A percentile compares a stretch with the other conserved stretches of the same genome.
Evolutionary conservation across 53 echinoderm and acorn worm genomes (phyloP).

Genomic region (Glandiceps talaboti): DNA sequence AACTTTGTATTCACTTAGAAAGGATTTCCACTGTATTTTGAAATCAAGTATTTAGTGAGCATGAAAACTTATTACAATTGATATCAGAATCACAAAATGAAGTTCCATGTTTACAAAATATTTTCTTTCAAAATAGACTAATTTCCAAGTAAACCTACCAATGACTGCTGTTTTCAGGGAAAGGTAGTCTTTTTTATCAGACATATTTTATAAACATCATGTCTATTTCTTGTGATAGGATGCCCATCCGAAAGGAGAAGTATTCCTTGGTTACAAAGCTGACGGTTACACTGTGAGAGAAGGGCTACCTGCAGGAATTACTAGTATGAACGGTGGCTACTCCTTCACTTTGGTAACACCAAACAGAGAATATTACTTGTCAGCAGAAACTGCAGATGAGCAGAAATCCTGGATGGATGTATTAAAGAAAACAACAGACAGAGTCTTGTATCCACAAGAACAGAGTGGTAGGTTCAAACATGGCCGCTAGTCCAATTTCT

Average conservation of each 20-base stretch:
- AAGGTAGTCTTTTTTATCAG: too few relatives aligned
- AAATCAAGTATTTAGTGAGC: too few relatives aligned
- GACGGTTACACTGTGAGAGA: conserved; percentile 66
- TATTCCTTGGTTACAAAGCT: conserved; percentile 44
- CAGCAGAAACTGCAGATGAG: conserved; percentile 69
- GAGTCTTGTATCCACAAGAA: conserved; percentile 38
- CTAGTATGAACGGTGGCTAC: conserved; percentile 44
- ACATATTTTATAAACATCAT: too few relatives aligned
- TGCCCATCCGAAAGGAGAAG: conserved; percentile 60
- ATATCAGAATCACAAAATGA: too few relatives aligned
- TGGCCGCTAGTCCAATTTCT: too few relatives aligned
- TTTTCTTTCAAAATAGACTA: too few relatives aligned
- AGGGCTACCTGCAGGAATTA: conserved; percentile 76
- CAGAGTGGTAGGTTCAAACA: neutral
- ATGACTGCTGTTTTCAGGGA: too few relatives aligned
- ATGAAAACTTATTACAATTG: too few relatives aligned
- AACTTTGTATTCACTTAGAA: too few relatives aligned
- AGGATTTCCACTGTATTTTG: too few relatives aligned
- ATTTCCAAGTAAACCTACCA: too few relatives aligned
- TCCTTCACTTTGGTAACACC: conserved; percentile 86
- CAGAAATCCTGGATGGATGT: conserved; percentile 72
- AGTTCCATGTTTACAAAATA: too few relatives aligned
- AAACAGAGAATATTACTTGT: conserved; percentile 85
- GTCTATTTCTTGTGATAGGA: conserved; percentile 30
- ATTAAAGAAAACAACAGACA: conserved; percentile 44